Evolutionary conservation across 2,113 vertebrate species (phyloP), one percentile per base, ranked within the genome.

Genomic region (Camelus bactrianus): DNA sequence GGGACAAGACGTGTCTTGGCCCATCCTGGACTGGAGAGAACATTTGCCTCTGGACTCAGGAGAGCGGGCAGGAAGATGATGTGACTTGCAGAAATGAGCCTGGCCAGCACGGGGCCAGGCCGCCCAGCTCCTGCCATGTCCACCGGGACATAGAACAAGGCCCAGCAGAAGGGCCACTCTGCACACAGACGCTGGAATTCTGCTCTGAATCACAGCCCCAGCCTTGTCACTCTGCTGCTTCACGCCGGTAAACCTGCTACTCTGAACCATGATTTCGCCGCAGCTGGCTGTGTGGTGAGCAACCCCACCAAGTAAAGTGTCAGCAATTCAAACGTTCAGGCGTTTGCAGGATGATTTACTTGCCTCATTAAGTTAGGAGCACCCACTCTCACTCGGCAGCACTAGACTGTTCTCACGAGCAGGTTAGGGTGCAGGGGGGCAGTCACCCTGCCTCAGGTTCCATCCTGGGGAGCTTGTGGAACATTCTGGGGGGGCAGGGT

Each of bases 211-310:
- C 65, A 72, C 67, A 89, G 35, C 64, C 42, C 67, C 0, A 4
- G 24, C 62, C 42, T 10, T 16, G 62, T 60, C 72, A 22, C 70
- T 32, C 10, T 70, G 70, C 60, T 32, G 35, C 79, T 87, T n/a
- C 8, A 52, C 42, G 13, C 50, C 46, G 28, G 70, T 42, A 54
- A 16, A 14, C 11, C 80, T 52, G 52, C 16, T 20, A 26, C 30
- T 54, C 76, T 26, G 9, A 77, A n/a, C 0, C 0, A 10, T 3
- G 8, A 24, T 15, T n/a, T 10, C 7, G 5, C 38, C 24, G 69
- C n/a, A 5, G 1, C 0, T 1, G 2, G 46, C 1, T 28, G 22
- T 7, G 10, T 14, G 70, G 46, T 6, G 19, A 86, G 75, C 42
- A 30, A n/a, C 12, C 8, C 69, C 35, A 6, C 0, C 11, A 60